phyloP scores from a whole-genome alignment of 92 coral and sea anemone genomes.

The Paramuricea clavata region DNA sequence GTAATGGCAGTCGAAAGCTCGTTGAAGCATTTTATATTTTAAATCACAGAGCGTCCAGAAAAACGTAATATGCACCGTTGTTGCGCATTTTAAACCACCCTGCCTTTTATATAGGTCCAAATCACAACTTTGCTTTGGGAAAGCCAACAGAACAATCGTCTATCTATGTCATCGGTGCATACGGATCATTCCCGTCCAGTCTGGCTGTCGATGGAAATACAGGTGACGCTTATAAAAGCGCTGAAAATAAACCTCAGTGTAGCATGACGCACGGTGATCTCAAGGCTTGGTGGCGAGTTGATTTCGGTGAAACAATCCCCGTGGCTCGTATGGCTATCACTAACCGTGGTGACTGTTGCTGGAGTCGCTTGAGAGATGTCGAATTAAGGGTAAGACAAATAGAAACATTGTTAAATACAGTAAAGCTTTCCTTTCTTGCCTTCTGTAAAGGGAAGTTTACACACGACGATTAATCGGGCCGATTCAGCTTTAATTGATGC shows the following conservation, averaged over 20 bases:
- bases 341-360: slow-evolving; percentile 43
- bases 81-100: neutral
- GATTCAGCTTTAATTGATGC: no score
- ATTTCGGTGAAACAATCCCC: neutral
- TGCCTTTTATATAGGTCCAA: neutral
- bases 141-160: slow-evolving; percentile 15
- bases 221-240: neutral
- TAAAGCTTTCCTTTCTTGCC: no score
- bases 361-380: slow-evolving; percentile 13
- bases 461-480: no score
- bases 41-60: no score
- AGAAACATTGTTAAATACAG: neutral
- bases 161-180: neutral
- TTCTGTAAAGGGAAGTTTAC: no score
- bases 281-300: slow-evolving; percentile 43
- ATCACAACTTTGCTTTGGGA: slow-evolving; percentile 17
- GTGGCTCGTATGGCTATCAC: slow-evolving; percentile 17
- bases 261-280: neutral
- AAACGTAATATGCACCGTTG: no score
- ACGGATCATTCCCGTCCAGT: neutral
- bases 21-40: no score
- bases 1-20: no score
- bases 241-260: neutral
- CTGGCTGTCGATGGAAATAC: slow-evolving; percentile 12
- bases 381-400: slow-evolving; percentile 1